Percentiles rank a stretch among this genome's conserved stretches.
Evolutionary conservation across 2,113 vertebrate species (phyloP).

Genomic region (Orientallactaga bullata): DNA sequence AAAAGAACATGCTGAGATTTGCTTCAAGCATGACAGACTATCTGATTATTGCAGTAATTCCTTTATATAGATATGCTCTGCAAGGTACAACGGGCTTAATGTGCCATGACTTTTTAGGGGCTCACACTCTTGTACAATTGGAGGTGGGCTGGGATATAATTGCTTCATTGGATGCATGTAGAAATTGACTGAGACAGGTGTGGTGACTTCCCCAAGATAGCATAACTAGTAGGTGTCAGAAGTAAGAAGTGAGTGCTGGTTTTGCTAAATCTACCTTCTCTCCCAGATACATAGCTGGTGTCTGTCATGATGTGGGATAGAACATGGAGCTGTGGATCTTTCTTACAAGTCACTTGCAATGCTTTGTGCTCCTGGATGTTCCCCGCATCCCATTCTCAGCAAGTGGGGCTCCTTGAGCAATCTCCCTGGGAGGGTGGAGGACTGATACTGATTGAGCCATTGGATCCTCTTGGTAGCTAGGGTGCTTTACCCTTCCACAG

Average conservation of each 20-base stretch:
- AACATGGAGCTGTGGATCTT: neutral
- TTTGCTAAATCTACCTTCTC: neutral
- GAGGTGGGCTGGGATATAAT: neutral
- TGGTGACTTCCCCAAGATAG: neutral
- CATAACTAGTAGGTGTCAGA: neutral
- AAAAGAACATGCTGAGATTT: neutral
- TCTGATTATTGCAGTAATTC: neutral
- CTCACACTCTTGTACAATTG: neutral
- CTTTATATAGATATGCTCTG: neutral
- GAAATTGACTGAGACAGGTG: slow-evolving; percentile 27
- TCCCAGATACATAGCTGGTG: neutral
- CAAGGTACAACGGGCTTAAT: neutral
- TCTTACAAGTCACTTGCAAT: neutral
- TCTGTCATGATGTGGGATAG: neutral
- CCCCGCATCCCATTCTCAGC: neutral
- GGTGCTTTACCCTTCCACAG: neutral
- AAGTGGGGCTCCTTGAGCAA: neutral
- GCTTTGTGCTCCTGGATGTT: rapidly evolving
- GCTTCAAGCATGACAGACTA: neutral
- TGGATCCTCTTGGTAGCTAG: neutral
- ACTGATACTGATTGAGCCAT: neutral
- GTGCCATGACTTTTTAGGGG: neutral
- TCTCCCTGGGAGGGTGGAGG: neutral
- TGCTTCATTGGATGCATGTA: neutral
- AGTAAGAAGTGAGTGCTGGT: neutral